A percentile compares a stretch with the other conserved stretches of the same genome.
phyloP scores from a whole-genome alignment of 2,888 invertebrate species.

The Mythimna lalbum region DNA sequence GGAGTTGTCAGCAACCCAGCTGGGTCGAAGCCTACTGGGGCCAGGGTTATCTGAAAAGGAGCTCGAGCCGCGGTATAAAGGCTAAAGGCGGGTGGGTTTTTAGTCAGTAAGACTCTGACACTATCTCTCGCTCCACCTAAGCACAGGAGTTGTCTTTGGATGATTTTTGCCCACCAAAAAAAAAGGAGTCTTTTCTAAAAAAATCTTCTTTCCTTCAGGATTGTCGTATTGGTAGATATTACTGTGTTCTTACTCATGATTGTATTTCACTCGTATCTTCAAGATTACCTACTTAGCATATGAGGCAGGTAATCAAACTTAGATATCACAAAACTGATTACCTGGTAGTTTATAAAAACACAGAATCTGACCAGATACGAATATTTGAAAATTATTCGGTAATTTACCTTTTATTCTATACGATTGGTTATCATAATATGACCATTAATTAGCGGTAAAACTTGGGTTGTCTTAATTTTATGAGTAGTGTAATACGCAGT shows the following conservation, averaged over 20 bases:
- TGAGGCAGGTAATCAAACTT: neutral
- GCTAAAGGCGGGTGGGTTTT: too few species aligned
- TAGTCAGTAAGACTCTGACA: too few species aligned
- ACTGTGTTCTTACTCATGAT: neutral
- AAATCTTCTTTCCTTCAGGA: neutral
- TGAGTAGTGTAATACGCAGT: neutral
- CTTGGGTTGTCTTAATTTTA: slow-evolving; percentile 14
- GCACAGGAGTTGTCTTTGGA: too few species aligned
- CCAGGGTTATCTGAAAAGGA: too few species aligned
- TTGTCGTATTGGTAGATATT: neutral
- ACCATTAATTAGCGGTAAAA: neutral
- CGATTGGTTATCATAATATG: slow-evolving; percentile 1
- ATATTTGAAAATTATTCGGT: neutral
- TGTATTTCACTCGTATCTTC: neutral
- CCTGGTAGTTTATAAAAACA: neutral
- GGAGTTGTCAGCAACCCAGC: too few species aligned
- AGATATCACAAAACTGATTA: neutral
- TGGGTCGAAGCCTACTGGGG: too few species aligned
- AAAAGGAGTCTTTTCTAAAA: too few species aligned
- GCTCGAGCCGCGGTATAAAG: too few species aligned
- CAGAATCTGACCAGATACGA: neutral
- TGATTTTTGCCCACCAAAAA: too few species aligned
- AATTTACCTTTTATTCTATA: slow-evolving; percentile 9
- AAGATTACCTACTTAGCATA: neutral
- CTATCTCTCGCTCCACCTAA: too few species aligned